Base-by-base conservation (phyloP, 2,113 vertebrate species). In the Cyanocitta stelleri region DNA sequence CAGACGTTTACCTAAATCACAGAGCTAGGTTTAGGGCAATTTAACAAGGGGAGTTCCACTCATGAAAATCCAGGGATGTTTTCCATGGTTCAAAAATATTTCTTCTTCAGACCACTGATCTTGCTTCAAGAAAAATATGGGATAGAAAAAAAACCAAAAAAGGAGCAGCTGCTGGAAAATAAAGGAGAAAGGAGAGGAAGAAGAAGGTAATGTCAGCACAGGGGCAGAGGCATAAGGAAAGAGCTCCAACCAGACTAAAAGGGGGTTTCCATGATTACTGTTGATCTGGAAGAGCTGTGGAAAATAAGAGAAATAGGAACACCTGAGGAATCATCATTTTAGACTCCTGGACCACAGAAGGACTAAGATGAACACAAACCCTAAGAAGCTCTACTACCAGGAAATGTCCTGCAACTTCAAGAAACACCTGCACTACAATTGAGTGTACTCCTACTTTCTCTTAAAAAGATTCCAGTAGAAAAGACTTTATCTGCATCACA, bases 261-360 rank as follows among this genome's bases (percentile, higher is more conserved):
- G 11, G 16, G 4, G 7, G 2, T 13, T 41, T 51, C 29, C 16
- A 33, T 1, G 7, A 58, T 37, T 20, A 56, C 4, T 5, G 2
- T 4, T n/a, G 19, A 5, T 58, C 51, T 80, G 37, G 24, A 81
- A 85, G 24, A 80, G 10, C 23, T 37, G 16, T 30, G 11, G 35
- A 68, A 80, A 91, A 17, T 6, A 48, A 35, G 0, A 41, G 29
- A 56, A 74, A 19, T 24, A 69, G n/a, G 19, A 78, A 32, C 10
- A 85, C 6, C 41, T 49, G 9, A 78, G 15, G 27, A 90, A 59
- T 41, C 48, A 71, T 10, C 23, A 46, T 32, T 87, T 49, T 13
- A 48, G 18, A 66, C 5, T 29, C 73, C 9, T 32, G 39, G 75
- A 27, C 9, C 49, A 66, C 1, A 4, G 59, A 77, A 93, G 19